Evolutionary conservation across 2,888 invertebrate species (phyloP), one percentile per base, ranked within the genome.

Genomic region (Hydrotaea cyrtoneurina): DNA sequence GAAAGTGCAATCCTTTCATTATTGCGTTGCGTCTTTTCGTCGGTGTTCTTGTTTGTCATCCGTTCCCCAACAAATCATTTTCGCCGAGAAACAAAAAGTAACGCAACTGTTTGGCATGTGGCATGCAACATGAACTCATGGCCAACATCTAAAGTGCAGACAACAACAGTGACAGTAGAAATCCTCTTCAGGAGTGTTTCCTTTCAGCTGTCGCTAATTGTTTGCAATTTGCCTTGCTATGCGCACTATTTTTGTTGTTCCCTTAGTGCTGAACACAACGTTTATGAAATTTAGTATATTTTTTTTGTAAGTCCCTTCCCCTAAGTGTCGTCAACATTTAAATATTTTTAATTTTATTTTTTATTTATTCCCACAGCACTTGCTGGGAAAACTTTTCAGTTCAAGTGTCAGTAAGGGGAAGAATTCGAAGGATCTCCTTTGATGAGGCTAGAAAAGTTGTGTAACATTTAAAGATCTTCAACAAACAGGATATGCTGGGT

Each of bases 141-240:
- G n/a, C 50, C 15, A 62, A 62, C 31, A 78, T 62, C 17, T 55
- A 31, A 55, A 76, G 64, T 72, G 36, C 78, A 43, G 55, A 53
- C 21, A 71, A 39, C 36, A 50, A 71, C 50, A 36, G 31, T n/a
- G 31, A 10, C 15, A 26, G 17, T 13, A 59, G 75, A 73, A 31
- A 57, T 31, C 19, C 46, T 73, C 53, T 71, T 80, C 43, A 39
- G 43, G 77, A 77, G 73, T 31, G 31, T 31, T 31, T 31, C 50
- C 21, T 72, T 69, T 66, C 39, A 75, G 64, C 72, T 79, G 71
- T 79, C 83, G 74, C 80, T 83, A 83, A 83, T 83, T 83, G 83
- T 80, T 83, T 80, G 83, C 77, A 83, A 69, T 74, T 80, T 80
- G 73, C 59, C 59, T 59, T 74, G 76, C 31, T 7, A 31, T 2